Evolutionary conservation across 2,113 vertebrate genomes (phyloP).

Genomic region (Prochilodus magdalenae): DNA sequence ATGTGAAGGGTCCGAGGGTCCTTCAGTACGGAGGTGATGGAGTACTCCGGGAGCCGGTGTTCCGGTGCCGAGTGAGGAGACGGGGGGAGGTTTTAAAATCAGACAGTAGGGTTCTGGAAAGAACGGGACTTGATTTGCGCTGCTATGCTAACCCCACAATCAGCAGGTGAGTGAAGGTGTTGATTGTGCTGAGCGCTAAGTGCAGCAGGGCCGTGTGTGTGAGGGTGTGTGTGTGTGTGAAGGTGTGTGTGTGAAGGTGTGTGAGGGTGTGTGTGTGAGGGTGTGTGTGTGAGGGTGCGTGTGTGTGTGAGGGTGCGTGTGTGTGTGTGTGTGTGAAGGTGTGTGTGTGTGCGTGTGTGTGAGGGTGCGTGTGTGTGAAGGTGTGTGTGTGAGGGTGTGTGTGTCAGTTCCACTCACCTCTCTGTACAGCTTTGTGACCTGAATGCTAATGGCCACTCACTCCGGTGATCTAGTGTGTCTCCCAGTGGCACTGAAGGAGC

Average conservation of each 20-base stretch:
- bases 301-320: no score
- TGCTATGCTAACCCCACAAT: neutral
- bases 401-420: constrained; percentile 49
- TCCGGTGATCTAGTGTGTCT: constrained; percentile 68
- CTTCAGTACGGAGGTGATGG: no score
- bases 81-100: neutral
- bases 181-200: neutral
- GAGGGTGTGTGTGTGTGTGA: constrained; percentile 14
- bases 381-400: no score
- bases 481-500: constrained; percentile 53
- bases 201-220: constrained; percentile 20
- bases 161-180: constrained; percentile 3
- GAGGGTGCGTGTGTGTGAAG: constrained; percentile 5
- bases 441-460: constrained; percentile 71
- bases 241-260: no score
- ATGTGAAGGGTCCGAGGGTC: no score
- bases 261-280: no score
- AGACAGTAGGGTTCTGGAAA: neutral
- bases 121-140: neutral
- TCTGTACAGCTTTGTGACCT: constrained; percentile 63
- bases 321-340: neutral
- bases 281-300: constrained; percentile 22
- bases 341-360: neutral
- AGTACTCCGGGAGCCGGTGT: no score
- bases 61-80: neutral